A percentile compares a stretch with the other conserved stretches of the same genome.
Conservation (phyloP, 1,140 invertebrate species). For the Drepana arcuata region DNA sequence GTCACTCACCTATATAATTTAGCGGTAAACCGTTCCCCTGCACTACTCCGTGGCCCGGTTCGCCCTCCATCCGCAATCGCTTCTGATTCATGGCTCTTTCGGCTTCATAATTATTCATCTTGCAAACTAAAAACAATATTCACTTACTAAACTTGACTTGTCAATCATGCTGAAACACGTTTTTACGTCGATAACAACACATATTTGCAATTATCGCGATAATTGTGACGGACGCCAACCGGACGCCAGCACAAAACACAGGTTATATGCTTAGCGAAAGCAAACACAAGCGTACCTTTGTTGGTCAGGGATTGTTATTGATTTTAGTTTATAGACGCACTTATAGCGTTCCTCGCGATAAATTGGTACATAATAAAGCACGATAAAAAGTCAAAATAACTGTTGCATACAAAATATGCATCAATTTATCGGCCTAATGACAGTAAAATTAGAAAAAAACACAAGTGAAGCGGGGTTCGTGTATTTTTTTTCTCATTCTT, state of each 20-base stretch:
- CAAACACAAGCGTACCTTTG: slow-evolving; percentile 72
- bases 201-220: slow-evolving; percentile 41
- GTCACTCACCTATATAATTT: slow-evolving; percentile 62
- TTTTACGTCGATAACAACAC: slow-evolving; percentile 28
- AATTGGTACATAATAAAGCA: slow-evolving; percentile 59
- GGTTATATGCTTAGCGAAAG: slow-evolving; percentile 62
- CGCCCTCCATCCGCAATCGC: slow-evolving; percentile 67
- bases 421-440: slow-evolving; percentile 62
- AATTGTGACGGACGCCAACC: slow-evolving; percentile 68
- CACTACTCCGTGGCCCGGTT: slow-evolving; percentile 65
- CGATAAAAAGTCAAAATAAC: slow-evolving; percentile 56
- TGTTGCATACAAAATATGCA: slow-evolving; percentile 67
- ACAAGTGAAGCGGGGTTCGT: slow-evolving; percentile 65
- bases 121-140: slow-evolving; percentile 60
- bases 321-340: slow-evolving; percentile 66
- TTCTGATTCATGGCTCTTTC: slow-evolving; percentile 71
- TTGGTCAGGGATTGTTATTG: slow-evolving; percentile 66
- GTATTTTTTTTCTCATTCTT: slow-evolving; percentile 57
- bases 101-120: slow-evolving; percentile 72
- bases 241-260: slow-evolving; percentile 71
- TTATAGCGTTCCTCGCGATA: slow-evolving; percentile 38
- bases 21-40: slow-evolving; percentile 69
- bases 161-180: slow-evolving; percentile 23
- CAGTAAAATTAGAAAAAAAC: slow-evolving; percentile 70
- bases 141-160: slow-evolving; percentile 25